Conservation (phyloP, 2,797 vertebrate species). For the Coccyzus lansbergi region DNA sequence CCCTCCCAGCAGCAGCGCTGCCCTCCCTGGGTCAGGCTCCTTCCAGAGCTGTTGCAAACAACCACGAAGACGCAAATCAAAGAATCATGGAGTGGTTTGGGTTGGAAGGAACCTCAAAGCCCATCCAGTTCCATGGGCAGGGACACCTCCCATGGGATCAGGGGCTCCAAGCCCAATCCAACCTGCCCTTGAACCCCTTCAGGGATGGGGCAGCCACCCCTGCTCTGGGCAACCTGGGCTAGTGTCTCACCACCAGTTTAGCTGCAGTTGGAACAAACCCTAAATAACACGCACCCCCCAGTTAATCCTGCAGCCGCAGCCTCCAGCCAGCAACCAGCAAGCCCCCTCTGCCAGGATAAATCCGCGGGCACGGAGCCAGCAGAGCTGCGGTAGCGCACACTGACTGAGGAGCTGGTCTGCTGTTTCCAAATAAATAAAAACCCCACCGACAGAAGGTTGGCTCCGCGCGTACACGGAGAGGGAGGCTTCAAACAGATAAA, state of each 20-base stretch:
- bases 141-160: too few relatives aligned
- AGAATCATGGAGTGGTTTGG: neutral
- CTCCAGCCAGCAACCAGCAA: neutral
- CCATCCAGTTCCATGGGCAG: too few relatives aligned
- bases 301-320: neutral
- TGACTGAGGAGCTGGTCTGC: slow-evolving; percentile 30
- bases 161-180: too few relatives aligned
- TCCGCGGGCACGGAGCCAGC: neutral
- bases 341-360: slow-evolving; percentile 12
- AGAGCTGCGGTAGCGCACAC: slow-evolving; percentile 32
- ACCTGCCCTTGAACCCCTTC: too few relatives aligned
- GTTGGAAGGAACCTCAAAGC: too few relatives aligned
- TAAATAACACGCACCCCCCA: neutral
- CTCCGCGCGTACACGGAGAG: neutral
- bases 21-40: neutral
- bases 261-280: neutral
- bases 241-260: neutral
- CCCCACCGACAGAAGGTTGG: slow-evolving; percentile 36
- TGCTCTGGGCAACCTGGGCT: too few relatives aligned
- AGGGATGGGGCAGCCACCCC: too few relatives aligned
- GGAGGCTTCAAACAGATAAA: neutral
- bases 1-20: neutral
- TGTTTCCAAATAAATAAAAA: slow-evolving; percentile 53
- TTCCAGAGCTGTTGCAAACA: too few relatives aligned
- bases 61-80: too few relatives aligned